Evolutionary conservation across 2,797 vertebrate species (phyloP).

Genomic region (Distichodus sexfasciatus): DNA sequence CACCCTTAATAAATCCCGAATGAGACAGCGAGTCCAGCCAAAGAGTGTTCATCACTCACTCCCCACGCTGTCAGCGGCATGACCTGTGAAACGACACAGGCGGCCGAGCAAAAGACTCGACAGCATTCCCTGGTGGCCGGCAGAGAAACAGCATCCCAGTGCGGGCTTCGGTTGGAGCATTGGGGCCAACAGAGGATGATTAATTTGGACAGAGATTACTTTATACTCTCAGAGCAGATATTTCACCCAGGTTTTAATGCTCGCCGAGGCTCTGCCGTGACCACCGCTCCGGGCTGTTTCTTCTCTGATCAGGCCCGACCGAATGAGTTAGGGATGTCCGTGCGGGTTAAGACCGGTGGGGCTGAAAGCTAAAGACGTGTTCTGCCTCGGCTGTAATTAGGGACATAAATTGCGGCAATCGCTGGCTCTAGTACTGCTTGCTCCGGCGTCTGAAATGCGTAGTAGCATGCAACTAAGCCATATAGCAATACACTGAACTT

Average conservation of each 20-base stretch:
- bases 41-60: constrained; percentile 8
- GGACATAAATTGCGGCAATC: constrained; percentile 41
- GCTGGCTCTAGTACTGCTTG: constrained; percentile 36
- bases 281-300: constrained; percentile 26
- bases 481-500: too few species aligned
- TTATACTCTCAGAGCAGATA: constrained; percentile 42
- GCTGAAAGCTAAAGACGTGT: constrained; percentile 19
- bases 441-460: constrained; percentile 5
- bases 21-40: constrained; percentile 5
- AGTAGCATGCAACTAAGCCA: not conserved
- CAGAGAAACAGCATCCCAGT: constrained; percentile 51
- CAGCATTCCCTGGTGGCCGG: constrained; percentile 69
- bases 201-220: constrained; percentile 45
- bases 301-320: constrained; percentile 33
- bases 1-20: constrained; percentile 20
- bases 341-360: not conserved
- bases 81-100: not conserved
- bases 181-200: constrained; percentile 30
- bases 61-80: not conserved
- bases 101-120: constrained; percentile 58
- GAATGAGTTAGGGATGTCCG: constrained; percentile 27
- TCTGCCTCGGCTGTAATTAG: constrained; percentile 33
- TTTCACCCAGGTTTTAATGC: constrained; percentile 47
- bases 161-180: not conserved
- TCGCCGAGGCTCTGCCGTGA: constrained; percentile 16